Conservation (phyloP, 2,888 invertebrate genomes). For the Hetaerina titia region DNA sequence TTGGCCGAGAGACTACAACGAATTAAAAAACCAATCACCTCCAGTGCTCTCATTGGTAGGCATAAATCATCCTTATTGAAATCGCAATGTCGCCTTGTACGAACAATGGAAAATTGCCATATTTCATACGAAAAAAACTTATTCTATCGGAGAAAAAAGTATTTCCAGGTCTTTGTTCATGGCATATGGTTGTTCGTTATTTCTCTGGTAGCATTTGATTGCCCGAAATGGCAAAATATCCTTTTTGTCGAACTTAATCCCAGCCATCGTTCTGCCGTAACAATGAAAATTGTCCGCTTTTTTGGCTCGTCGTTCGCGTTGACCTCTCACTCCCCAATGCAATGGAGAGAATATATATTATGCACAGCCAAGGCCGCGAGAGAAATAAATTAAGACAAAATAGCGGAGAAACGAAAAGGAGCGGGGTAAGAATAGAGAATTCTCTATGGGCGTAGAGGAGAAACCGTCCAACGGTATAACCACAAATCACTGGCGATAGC, state of each 20-base stretch:
- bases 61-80: neutral
- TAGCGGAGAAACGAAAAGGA: neutral
- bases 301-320: neutral
- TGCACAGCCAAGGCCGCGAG: neutral
- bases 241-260: too few species aligned
- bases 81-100: neutral
- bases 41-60: neutral
- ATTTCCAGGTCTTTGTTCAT: too few species aligned
- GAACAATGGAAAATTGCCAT: neutral
- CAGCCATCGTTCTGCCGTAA: neutral
- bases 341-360: neutral
- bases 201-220: too few species aligned
- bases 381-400: neutral
- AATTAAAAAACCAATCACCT: neutral
- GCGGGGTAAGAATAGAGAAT: neutral
- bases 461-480: constrained; percentile 39
- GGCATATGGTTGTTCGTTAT: too few species aligned
- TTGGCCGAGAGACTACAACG: neutral
- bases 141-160: too few species aligned
- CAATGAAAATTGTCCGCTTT: neutral
- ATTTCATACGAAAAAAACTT: neutral
- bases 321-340: neutral
- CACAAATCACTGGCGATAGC: constrained; percentile 36
- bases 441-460: constrained; percentile 11
- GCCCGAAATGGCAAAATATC: neutral